Evolutionary conservation across 2,888 invertebrate genomes (phyloP), one percentile per base, ranked within the genome.

Genomic region (Campaea margaritaria): DNA sequence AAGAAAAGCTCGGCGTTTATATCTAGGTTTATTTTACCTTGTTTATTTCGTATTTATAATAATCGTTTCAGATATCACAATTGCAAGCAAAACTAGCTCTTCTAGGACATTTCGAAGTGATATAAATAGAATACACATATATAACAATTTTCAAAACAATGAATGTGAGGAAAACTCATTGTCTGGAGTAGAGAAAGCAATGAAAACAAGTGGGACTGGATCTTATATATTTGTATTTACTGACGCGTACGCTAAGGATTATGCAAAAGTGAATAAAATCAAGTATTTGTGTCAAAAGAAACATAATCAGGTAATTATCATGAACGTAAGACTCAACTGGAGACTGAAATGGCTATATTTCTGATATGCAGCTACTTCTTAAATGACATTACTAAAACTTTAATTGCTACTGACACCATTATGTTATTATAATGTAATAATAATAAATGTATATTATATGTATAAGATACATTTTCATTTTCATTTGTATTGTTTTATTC

Each of bases 181-280:
- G 31, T 15, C 55, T 2, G 72, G 69, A 11, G 62, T 70, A 11
- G 42, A 67, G 47, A 15, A n/a, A 10, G 67, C 62, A 11, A 50
- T 70, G 11, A n/a, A 44, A 28, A 49, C 61, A 0, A 73, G 75
- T 48, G 49, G 36, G 10, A 63, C 62, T 5, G 67, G 59, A 0
- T 75, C 76, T 0, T 60, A 65, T 4, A 47, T 75, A 0, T 75
- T 55, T 12, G 72, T 76, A 0, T 73, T 73, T 15, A 76, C 75
- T 2, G 75, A 76, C 43, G 74, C 74, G 0, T 58, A 53, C 10
- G 72, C 76, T 0, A 76, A 74, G 41, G 70, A 73, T 28, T 46
- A 60, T 21, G 1, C 41, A 3, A 58, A 60, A 46, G 34, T 67
- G 0, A 12, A 54, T 2, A 49, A 55, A 2, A 61, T 76, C 13